These are phyloP conservation scores for Maconellicoccus hirsutus DNA, from an alignment of 1,140 invertebrate genomes.

Conservation along the genomic window DNA sequence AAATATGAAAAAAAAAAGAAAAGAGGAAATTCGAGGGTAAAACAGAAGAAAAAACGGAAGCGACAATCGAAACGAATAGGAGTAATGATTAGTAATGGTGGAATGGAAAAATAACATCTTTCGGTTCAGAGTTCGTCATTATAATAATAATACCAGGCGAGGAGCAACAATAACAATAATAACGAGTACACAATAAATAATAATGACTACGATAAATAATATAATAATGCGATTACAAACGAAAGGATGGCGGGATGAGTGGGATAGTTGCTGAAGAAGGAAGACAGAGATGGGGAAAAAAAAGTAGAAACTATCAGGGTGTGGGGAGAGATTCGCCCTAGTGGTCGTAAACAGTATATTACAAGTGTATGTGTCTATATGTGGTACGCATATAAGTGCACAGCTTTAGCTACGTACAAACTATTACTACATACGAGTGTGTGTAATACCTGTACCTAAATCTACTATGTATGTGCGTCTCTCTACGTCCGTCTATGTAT, in stretches of 20 bases:
- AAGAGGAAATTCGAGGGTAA: neutral
- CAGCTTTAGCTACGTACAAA: neutral
- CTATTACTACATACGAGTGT: no score
- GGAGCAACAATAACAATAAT: constrained; percentile 10
- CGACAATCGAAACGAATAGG: neutral
- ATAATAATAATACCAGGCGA: neutral
- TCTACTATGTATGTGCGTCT: no score
- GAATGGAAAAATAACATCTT: neutral
- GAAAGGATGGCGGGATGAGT: neutral
- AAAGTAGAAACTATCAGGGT: no score
- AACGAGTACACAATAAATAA: neutral
- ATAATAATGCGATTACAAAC: neutral
- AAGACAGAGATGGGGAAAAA: no score
- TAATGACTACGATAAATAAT: constrained; percentile 5
- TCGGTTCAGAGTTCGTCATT: constrained; percentile 3
- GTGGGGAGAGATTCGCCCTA: no score
- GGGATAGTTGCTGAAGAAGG: no score
- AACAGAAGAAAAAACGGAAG: neutral
- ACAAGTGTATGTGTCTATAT: neutral
- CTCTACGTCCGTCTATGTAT: no score
- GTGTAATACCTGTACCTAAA: no score
- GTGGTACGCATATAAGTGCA: neutral
- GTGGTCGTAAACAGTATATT: no score
- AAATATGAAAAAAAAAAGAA: no score
- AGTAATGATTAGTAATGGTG: neutral